These are phyloP conservation scores for Anarsia innoxiella DNA, from an alignment of 2,888 invertebrate genomes.

Conservation along the genomic window DNA sequence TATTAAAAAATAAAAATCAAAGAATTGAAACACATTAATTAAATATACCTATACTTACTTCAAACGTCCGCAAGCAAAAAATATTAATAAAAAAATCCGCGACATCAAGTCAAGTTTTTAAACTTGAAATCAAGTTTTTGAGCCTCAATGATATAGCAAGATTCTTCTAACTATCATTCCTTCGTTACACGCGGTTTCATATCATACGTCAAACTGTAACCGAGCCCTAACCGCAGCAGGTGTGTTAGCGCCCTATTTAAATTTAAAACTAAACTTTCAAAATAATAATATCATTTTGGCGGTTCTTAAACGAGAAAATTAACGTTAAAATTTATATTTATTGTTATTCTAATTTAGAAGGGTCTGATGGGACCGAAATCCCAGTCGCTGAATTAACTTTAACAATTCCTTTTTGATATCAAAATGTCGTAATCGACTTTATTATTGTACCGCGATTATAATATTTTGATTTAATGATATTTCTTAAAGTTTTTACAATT, in stretches of 20 bases:
- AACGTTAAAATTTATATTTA: conserved; percentile 11
- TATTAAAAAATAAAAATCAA: too few species aligned
- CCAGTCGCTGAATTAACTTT: conserved; percentile 13
- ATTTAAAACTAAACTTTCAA: too few species aligned
- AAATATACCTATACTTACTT: too few species aligned
- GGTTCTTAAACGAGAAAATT: conserved; percentile 13
- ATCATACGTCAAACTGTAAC: too few species aligned
- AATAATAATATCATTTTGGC: not conserved
- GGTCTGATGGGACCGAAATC: conserved; percentile 16
- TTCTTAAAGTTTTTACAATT: not conserved
- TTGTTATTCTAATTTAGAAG: conserved; percentile 19
- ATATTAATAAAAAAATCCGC: too few species aligned
- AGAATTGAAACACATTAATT: too few species aligned
- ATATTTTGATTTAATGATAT: not conserved
- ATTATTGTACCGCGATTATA: not conserved
- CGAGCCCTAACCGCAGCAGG: too few species aligned
- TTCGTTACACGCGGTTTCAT: not conserved
- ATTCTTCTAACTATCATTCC: not conserved
- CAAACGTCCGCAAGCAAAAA: too few species aligned
- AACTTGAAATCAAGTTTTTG: not conserved
- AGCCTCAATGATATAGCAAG: not conserved
- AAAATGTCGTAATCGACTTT: not conserved
- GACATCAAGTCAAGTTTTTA: too few species aligned
- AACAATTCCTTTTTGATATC: not conserved
- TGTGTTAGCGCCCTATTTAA: too few species aligned